A percentile compares a stretch with the other conserved stretches of the same genome.
These are phyloP conservation scores for Calycopis cecrops DNA, from an alignment of 1,140 invertebrate genomes.

Conservation along the genomic window DNA sequence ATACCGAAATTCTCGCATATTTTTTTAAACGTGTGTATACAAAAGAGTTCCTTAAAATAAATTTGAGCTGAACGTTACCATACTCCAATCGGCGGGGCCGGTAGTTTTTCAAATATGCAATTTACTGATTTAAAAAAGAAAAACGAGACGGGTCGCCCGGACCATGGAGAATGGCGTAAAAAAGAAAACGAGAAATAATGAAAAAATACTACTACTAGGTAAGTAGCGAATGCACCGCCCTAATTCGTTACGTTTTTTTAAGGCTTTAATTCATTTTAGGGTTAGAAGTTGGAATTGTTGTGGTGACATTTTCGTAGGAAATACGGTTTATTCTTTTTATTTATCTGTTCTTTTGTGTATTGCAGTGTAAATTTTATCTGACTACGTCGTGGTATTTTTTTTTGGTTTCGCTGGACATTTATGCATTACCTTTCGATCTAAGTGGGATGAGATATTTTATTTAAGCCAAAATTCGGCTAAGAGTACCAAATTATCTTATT, in stretches of 20 bases:
- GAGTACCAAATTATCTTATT: too few relatives aligned
- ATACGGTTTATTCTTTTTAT: too few relatives aligned
- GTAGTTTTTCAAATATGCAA: constrained; percentile 73
- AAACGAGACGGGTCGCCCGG: constrained; percentile 33
- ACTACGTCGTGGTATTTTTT: too few relatives aligned
- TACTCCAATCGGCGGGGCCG: constrained; percentile 47
- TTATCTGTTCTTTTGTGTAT: too few relatives aligned
- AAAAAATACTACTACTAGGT: constrained; percentile 54
- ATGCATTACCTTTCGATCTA: too few relatives aligned
- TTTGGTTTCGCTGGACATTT: too few relatives aligned
- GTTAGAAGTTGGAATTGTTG: constrained; percentile 9
- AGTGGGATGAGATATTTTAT: too few relatives aligned
- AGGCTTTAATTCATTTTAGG: constrained; percentile 13
- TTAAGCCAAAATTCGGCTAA: too few relatives aligned
- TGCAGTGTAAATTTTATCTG: too few relatives aligned
- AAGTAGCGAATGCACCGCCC: constrained; percentile 40
- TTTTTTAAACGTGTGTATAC: constrained; percentile 13
- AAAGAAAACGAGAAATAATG: constrained; percentile 51
- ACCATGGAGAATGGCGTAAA: constrained; percentile 60
- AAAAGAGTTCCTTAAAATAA: constrained; percentile 33
- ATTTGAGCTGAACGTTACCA: constrained; percentile 26
- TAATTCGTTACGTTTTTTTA: constrained; percentile 26
- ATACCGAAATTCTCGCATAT: constrained; percentile 7
- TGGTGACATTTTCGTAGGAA: constrained; percentile 1
- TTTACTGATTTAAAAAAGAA: constrained; percentile 71